Evolutionary conservation across 2,797 vertebrate species (phyloP).

Genomic region (Microctenopoma stevenorrisi): DNA sequence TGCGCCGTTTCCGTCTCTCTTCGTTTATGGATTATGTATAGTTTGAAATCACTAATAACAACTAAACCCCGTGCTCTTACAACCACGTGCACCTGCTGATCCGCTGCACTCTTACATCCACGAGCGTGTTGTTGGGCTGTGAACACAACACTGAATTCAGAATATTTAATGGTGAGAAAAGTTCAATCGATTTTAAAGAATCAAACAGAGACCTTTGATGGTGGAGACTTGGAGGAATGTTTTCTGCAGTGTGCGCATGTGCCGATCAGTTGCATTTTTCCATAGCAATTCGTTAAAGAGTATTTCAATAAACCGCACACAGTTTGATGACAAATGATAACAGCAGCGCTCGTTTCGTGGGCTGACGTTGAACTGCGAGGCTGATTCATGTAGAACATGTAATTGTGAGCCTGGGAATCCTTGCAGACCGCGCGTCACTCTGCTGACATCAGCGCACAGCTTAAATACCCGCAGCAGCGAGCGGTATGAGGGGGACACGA

Average conservation of each 20-base stretch:
- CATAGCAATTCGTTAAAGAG: no score
- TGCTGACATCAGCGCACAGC: constrained; percentile 70
- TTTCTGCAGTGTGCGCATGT: neutral
- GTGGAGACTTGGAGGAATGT: neutral
- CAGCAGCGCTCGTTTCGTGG: neutral
- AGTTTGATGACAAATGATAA: neutral
- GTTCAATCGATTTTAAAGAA: neutral
- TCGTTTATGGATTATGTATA: neutral
- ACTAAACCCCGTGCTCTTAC: neutral
- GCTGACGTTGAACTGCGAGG: neutral
- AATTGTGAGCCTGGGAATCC: constrained; percentile 43
- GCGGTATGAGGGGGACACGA: neutral
- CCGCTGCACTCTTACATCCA: no score
- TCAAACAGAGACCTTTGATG: neutral
- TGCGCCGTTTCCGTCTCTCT: neutral
- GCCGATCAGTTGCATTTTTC: no score
- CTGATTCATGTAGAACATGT: neutral
- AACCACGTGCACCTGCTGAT: neutral
- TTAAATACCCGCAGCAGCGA: constrained; percentile 68
- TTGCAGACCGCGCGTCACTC: constrained; percentile 61
- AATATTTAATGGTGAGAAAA: neutral
- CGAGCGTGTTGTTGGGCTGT: no score
- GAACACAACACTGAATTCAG: no score
- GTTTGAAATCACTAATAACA: neutral
- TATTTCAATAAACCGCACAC: neutral